Evolutionary conservation across 2,797 vertebrate species (phyloP).

Genomic region (Acanthis flammea): DNA sequence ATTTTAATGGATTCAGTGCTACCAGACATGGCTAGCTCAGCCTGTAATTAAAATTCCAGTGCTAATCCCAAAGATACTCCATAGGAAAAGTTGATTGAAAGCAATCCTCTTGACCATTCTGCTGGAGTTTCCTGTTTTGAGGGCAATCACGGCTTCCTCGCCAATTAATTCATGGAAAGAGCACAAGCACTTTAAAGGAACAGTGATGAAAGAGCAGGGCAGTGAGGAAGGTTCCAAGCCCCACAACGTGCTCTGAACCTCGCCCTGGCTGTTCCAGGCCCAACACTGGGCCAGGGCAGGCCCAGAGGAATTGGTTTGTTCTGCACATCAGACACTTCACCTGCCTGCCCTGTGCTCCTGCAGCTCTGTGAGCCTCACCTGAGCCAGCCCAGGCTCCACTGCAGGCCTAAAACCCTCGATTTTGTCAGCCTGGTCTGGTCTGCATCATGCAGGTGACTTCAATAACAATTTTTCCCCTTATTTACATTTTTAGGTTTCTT

Average conservation of each 20-base stretch:
- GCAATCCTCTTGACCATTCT: neutral
- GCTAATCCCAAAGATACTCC: neutral
- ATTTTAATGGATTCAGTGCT: neutral
- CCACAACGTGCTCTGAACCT: neutral
- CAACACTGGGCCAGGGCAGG: neutral
- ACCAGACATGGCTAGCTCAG: neutral
- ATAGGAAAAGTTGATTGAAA: neutral
- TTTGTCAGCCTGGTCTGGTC: neutral
- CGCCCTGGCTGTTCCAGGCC: neutral
- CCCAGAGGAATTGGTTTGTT: neutral
- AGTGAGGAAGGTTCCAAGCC: neutral
- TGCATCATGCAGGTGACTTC: neutral
- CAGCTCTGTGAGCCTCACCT: neutral
- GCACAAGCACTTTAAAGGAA: neutral
- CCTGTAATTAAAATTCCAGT: conserved; percentile 15
- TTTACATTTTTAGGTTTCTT: neutral
- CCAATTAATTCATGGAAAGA: conserved; percentile 2
- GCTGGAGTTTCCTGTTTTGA: conserved; percentile 4
- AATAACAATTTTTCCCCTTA: rapidly evolving
- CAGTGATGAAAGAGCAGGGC: neutral
- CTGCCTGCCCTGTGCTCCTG: neutral
- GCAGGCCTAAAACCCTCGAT: neutral
- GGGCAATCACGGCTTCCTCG: neutral
- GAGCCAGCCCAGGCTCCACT: neutral
- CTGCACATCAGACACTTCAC: neutral